Conservation (phyloP, 2,888 invertebrate genomes). For the Limulus polyphemus region DNA sequence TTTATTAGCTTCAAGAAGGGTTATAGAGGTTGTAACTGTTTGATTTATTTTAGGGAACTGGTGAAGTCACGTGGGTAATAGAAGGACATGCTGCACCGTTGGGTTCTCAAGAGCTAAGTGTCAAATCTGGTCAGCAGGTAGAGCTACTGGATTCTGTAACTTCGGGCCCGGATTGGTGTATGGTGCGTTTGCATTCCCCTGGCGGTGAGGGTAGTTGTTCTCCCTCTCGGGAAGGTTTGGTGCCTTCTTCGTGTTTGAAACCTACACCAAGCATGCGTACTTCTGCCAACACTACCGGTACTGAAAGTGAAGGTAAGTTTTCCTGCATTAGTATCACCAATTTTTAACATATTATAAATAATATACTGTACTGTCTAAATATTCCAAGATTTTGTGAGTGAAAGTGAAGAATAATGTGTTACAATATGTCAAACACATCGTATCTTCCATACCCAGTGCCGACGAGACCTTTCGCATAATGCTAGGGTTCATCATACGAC, state of each 20-base stretch:
- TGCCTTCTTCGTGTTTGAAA: constrained; percentile 37
- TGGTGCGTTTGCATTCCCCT: constrained; percentile 33
- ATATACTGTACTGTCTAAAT: too few species aligned
- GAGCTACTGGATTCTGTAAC: constrained; percentile 65
- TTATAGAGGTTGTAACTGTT: too few species aligned
- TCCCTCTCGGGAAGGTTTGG: constrained; percentile 33
- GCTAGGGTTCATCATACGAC: too few species aligned
- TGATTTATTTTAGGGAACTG: constrained; percentile 43
- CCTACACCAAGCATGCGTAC: constrained; percentile 33
- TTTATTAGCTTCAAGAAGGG: too few species aligned
- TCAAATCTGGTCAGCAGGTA: constrained; percentile 83
- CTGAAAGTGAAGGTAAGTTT: constrained; percentile 36
- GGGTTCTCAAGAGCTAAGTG: constrained; percentile 64
- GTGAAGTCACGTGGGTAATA: constrained; percentile 82
- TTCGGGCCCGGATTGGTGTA: constrained; percentile 45
- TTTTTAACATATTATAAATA: too few species aligned
- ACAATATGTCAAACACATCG: too few species aligned
- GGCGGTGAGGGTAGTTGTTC: constrained; percentile 18
- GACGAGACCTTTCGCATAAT: too few species aligned
- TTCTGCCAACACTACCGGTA: constrained; percentile 33
- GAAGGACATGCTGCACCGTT: constrained; percentile 66
- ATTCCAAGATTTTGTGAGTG: too few species aligned
- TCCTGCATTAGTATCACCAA: neutral
- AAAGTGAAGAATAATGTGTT: too few species aligned
- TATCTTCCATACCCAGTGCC: too few species aligned